Conservation (phyloP, 2,113 vertebrate species). For the Etia nguti region DNA sequence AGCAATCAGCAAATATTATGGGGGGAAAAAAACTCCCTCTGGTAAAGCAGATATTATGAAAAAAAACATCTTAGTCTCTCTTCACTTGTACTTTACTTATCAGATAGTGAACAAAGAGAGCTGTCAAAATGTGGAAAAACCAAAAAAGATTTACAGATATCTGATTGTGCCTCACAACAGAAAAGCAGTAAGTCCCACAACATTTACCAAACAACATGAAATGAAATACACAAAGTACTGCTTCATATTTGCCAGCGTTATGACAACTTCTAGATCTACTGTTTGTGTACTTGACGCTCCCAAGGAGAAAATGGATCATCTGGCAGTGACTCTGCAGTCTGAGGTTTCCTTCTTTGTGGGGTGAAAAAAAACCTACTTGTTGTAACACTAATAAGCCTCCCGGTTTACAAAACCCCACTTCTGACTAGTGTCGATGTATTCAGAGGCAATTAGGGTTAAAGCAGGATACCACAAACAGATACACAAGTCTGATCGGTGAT, state of each 20-base stretch:
- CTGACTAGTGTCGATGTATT: not conserved
- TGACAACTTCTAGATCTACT: slow-evolving; percentile 25
- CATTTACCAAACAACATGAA: not conserved
- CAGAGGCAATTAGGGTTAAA: not conserved
- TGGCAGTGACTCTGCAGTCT: slow-evolving; percentile 8
- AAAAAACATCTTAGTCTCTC: not conserved
- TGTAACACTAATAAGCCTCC: not conserved
- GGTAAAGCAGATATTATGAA: not conserved
- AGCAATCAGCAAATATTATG: not conserved
- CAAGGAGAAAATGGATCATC: slow-evolving; percentile 14
- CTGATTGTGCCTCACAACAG: not conserved
- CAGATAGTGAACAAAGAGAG: not conserved
- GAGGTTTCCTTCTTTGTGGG: slow-evolving; percentile 20
- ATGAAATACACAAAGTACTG: not conserved
- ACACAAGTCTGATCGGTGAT: not conserved
- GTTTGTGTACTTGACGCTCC: slow-evolving; percentile 16
- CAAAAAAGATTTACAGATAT: not conserved
- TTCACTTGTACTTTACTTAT: not conserved
- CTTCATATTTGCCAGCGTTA: slow-evolving; percentile 6
- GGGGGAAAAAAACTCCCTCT: not conserved
- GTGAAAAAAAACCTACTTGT: not conserved
- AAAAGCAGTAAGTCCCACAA: not conserved
- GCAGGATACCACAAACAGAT: not conserved
- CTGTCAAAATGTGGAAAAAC: not conserved
- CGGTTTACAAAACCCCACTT: not conserved